Evolutionary conservation across 2,888 invertebrate species (phyloP), one percentile per base, ranked within the genome.

Genomic region (Exocentrus adspersus): DNA sequence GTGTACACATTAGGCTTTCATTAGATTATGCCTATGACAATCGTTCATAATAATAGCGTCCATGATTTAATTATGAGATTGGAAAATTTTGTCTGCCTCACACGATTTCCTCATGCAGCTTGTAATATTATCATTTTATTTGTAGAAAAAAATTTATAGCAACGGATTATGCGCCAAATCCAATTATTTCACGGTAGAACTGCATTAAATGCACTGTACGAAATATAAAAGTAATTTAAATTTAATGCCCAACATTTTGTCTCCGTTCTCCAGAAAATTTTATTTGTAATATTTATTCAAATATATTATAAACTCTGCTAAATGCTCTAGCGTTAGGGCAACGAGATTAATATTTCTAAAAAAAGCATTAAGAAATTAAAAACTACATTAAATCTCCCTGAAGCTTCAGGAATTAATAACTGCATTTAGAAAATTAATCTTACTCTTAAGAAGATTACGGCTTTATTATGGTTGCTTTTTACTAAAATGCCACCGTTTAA

Each of bases 391-490:
- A 37, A 37, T 0, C 37, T 14, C n/a, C n/a, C 37, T 37, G 3
- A 2, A 1, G 37, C 3, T 12, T 37, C 14, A 2, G 12, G 37
- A 14, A 37, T 37, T 37, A n/a, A 37, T 37, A 37, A 37, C 37
- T 37, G 37, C 37, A 37, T 37, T 37, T 37, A 37, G 37, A 37
- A 37, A 37, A 37, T 37, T 37, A 37, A 37, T 37, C 14, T 2
- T n/a, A 37, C 37, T 37, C 37, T 37, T 2, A 37, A 37, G 37
- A 37, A 37, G 37, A 37, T 37, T 37, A 37, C 37, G 14, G 10
- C 37, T 37, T 37, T 37, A 37, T 37, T 37, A 37, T n/a, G 37
- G 37, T 5, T n/a, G 37, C 37, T 37, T 37, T 37, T 37, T 37
- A 37, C 37, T 24, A 4, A n/a, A 37, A 37, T 37, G 37, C 6